Evolutionary conservation across 2,113 vertebrate species (phyloP), one percentile per base, ranked within the genome.

Genomic region (Larimichthys polyactis): DNA sequence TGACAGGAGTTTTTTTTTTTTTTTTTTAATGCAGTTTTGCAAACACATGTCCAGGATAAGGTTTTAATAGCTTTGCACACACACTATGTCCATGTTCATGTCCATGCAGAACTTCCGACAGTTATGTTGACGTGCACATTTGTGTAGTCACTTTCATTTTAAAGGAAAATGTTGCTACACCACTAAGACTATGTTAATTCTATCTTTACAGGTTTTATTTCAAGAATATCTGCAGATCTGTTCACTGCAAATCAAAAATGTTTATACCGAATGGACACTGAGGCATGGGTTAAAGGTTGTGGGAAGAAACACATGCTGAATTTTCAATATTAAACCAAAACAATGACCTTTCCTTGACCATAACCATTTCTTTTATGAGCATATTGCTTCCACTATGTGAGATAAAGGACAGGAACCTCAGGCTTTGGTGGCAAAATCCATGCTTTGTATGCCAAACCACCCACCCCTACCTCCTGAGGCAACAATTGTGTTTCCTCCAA

Each of bases 1-100:
- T 85, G 82, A 87, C 72, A 78, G n/a, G 17, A 72, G 40, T 32
- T 66, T 60, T 76, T 63, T n/a, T 17, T 76, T 63, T n/a, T 17
- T 32, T 66, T 60, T 76, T 63, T n/a, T 17, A 12, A 65, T 60
- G 36, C n/a, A 55, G 32, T 63, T 71, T 54, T 36, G 5, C 54
- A 81, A 78, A 77, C 62, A 71, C 54, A 36, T 67, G 43, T 46
- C 36, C 15, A 24, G 22, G 51, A 69, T 27, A 57, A 29, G 27
- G 20, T 51, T 70, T 27, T 73, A 67, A 70, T 64, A 55, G 24
- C 60, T 52, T 44, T 68, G 49, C 20, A 66, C 11, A 46, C 10
- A 57, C 3, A 66, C 17, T 20, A 10, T 17, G 27, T n/a, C 27
- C 19, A 46, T 46, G 44, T 46, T 4, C 14, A 12, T 12, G 55